These are phyloP conservation scores for Siniperca chuatsi DNA, from an alignment of 2,113 vertebrate genomes.

Conservation along the genomic window DNA sequence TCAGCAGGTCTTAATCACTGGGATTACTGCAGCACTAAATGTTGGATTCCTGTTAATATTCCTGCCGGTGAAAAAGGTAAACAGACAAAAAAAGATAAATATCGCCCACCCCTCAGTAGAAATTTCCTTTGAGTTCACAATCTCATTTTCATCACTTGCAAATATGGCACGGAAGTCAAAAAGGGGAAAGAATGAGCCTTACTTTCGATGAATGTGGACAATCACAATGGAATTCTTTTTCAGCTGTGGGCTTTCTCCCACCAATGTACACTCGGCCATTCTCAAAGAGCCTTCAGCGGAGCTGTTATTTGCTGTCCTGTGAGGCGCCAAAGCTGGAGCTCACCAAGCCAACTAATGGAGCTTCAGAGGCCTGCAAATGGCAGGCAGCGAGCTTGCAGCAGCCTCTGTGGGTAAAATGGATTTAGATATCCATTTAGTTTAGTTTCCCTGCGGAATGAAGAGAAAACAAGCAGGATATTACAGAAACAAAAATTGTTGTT, in stretches of 20 bases:
- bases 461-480: constrained; percentile 25
- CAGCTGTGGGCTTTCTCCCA: constrained; percentile 45
- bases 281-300: constrained; percentile 72
- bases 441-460: constrained; percentile 34
- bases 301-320: constrained; percentile 70
- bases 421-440: constrained; percentile 65
- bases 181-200: constrained; percentile 59
- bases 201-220: constrained; percentile 71
- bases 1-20: constrained; percentile 91
- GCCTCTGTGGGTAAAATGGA: constrained; percentile 59
- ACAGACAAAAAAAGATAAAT: constrained; percentile 77
- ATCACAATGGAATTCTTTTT: constrained; percentile 74
- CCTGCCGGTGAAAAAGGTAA: constrained; percentile 86
- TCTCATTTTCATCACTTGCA: constrained; percentile 86
- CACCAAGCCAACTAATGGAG: constrained; percentile 77
- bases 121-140: constrained; percentile 81
- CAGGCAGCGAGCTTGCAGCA: constrained; percentile 27
- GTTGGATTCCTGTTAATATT: constrained; percentile 89
- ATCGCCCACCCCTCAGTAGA: constrained; percentile 71
- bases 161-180: constrained; percentile 80
- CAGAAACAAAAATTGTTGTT: neutral
- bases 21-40: constrained; percentile 90
- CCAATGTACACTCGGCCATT: constrained; percentile 72
- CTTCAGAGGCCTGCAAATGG: constrained; percentile 75
- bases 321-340: constrained; percentile 71